phyloP scores from a whole-genome alignment of 35 echinoderm and acorn worm species.

The Hemicentrotus pulcherrimus region DNA sequence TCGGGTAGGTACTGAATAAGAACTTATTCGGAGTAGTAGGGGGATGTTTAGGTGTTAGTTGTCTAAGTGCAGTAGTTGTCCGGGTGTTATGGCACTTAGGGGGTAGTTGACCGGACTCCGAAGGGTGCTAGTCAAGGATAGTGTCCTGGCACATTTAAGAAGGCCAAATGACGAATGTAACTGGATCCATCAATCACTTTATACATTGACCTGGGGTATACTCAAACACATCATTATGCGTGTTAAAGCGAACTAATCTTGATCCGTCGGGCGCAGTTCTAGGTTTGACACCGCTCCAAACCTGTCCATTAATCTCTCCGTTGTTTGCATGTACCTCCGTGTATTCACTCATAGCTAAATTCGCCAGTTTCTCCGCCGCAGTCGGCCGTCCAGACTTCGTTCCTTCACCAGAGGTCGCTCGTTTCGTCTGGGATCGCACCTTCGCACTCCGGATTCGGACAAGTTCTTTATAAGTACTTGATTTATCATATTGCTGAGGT shows the following conservation, averaged over 20 bases:
- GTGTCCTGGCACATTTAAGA: no score
- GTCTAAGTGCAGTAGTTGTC: no score
- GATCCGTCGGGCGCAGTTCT: constrained; percentile 16
- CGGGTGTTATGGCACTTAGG: no score
- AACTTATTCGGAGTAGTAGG: no score
- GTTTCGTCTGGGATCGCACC: neutral
- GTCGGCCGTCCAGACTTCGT: neutral
- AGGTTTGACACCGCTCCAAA: neutral
- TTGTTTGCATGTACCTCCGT: constrained; percentile 30
- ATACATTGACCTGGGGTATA: neutral
- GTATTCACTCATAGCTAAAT: constrained; percentile 14
- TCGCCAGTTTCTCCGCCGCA: neutral
- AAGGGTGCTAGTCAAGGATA: no score
- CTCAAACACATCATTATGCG: constrained; percentile 25
- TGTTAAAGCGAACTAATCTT: constrained; percentile 31
- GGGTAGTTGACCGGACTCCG: no score
- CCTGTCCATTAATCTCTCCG: neutral
- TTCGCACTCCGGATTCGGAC: neutral
- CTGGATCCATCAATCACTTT: neutral
- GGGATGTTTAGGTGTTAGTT: no score
- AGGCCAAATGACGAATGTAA: no score
- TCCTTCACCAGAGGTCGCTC: neutral
- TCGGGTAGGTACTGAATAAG: no score
- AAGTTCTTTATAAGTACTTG: neutral
- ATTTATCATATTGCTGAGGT: neutral